Evolutionary conservation across 2,113 vertebrate species (phyloP).

Genomic region (Dendropsophus ebraccatus): DNA sequence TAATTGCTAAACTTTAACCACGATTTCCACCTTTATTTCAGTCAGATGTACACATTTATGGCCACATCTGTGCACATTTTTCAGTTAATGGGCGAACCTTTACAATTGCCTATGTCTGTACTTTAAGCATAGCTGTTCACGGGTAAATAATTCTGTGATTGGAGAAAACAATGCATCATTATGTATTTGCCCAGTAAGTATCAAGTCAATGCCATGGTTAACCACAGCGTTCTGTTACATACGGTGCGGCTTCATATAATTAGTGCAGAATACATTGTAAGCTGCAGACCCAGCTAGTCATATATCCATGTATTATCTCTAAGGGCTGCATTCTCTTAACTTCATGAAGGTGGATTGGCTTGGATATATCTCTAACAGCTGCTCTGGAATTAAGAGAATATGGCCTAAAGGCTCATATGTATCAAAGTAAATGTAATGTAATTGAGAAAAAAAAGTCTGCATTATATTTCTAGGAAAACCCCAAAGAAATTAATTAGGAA

Average conservation of each 20-base stretch:
- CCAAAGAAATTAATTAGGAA: not conserved
- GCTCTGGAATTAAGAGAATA: not conserved
- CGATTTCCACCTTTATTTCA: constrained; percentile 12
- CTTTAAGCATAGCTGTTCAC: not conserved
- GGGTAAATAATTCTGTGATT: constrained; percentile 43
- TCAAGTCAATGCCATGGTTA: constrained; percentile 3
- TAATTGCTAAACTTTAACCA: constrained; percentile 25
- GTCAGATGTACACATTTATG: constrained; percentile 40
- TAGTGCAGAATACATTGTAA: not conserved
- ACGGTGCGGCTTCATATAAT: not conserved
- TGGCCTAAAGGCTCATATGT: constrained; percentile 9
- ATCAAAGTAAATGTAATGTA: constrained; percentile 15
- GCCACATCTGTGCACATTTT: constrained; percentile 35
- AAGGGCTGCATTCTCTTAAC: not conserved
- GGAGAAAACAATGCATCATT: constrained; percentile 8
- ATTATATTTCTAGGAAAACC: not conserved
- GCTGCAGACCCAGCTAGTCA: not conserved
- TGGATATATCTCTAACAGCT: constrained; percentile 1
- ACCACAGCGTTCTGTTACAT: constrained; percentile 12
- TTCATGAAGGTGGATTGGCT: constrained; percentile 22
- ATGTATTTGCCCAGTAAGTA: not conserved
- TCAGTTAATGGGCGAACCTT: not conserved
- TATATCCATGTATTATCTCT: constrained; percentile 11
- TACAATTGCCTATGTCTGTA: constrained; percentile 18
- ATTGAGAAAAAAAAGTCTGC: constrained; percentile 5